Evolutionary conservation across 2,888 invertebrate genomes (phyloP), one percentile per base, ranked within the genome.

Genomic region (Pimpla rufipes): DNA sequence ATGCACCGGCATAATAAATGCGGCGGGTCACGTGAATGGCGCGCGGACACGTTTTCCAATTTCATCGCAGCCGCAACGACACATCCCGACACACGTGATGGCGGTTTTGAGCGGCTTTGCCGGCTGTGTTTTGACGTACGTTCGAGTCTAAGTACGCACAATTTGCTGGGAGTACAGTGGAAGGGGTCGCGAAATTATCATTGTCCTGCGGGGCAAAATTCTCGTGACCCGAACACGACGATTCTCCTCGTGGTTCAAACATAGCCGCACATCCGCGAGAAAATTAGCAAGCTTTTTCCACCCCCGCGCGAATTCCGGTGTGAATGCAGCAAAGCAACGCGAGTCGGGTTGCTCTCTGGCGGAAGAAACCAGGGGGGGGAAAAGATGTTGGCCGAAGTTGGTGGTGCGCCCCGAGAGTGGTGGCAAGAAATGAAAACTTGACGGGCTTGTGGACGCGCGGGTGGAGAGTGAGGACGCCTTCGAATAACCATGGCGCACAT

Each of bases 21-120:
- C 50, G 57, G 66, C 21, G 40, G 59, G 71, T 79, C 83, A 76
- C 79, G 83, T 70, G 64, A 83, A 83, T 76, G 75, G 82, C 82
- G 47, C 59, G 82, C 75, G 45, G 74, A 57, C 82, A 74, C 71
- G 82, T 82, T 82, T 82, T 82, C 74, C 82, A 77, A 81, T 81
- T 81, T 77, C 78, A 47, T 45, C 21, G 37, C 35, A 57, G 52
- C 40, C 23, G n/a, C 55, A 70, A 74, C 57, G 23, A 57, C 59
- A 55, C 16, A 37, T n/a, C 23, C n/a, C 37, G 35, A 67, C 42
- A 57, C 64, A 50, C 80, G 55, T 70, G 62, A 75, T 55, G 47
- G 45, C 55, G 50, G 40, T 50, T n/a, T n/a, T 6, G 42, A 73
- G 57, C 73, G 13, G 37, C 55, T 21, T 57, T 8, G 37, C 10